Conservation (phyloP, 2,113 vertebrate species). For the Leptosomus discolor region DNA sequence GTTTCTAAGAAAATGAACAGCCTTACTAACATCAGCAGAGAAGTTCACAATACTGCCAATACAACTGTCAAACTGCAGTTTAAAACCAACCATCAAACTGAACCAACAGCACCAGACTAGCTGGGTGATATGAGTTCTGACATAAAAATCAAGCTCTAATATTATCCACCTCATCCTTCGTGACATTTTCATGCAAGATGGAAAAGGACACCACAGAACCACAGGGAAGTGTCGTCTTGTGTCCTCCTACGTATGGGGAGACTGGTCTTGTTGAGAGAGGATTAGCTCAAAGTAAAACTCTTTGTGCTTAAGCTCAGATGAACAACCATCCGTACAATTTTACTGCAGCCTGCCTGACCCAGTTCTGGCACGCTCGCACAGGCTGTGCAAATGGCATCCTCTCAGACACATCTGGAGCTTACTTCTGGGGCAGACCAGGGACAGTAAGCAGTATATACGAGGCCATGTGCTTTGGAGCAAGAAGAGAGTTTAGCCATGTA, state of each 20-base stretch:
- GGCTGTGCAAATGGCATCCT: neutral
- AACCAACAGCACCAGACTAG: neutral
- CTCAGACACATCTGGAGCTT: neutral
- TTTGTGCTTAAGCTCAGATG: neutral
- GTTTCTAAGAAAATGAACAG: neutral
- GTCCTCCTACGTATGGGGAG: no score
- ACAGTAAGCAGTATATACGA: neutral
- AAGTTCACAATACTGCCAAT: neutral
- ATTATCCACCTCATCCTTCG: neutral
- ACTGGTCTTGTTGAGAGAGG: neutral
- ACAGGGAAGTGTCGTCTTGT: neutral
- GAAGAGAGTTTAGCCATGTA: neutral
- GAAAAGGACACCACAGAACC: neutral
- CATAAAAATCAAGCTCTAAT: neutral
- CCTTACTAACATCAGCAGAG: neutral
- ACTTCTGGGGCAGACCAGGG: neutral
- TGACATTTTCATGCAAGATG: neutral
- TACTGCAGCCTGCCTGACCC: neutral
- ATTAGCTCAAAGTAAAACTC: neutral
- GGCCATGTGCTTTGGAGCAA: rapidly evolving
- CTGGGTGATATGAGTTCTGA: neutral
- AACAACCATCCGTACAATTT: neutral
- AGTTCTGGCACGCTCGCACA: neutral
- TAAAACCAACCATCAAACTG: neutral
- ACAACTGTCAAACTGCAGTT: neutral